Conservation (phyloP, 2,113 vertebrate genomes). For the Scophthalmus maximus region DNA sequence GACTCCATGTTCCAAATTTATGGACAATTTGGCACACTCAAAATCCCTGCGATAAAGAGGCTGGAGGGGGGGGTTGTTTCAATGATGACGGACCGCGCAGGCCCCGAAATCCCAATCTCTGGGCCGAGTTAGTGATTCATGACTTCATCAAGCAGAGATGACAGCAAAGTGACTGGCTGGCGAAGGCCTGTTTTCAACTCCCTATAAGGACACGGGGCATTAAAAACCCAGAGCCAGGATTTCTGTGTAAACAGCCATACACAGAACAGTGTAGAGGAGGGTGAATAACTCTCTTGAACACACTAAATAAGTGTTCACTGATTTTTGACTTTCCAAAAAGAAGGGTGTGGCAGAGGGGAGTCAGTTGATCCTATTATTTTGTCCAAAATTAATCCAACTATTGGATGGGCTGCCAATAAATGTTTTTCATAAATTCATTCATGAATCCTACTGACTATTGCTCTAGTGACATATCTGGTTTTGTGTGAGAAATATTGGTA, state of each 20-base stretch:
- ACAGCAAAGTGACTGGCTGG: conserved; percentile 62
- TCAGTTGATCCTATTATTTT: too few species aligned
- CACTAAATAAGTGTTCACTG: conserved; percentile 6
- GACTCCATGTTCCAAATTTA: conserved; percentile 77
- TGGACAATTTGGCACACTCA: conserved; percentile 78
- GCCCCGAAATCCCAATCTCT: conserved; percentile 60
- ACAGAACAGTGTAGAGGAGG: neutral
- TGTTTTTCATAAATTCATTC: neutral
- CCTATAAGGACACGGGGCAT: conserved; percentile 29
- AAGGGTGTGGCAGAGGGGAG: neutral
- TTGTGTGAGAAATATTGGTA: neutral
- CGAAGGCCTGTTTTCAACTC: conserved; percentile 61
- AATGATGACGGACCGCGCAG: conserved; percentile 58
- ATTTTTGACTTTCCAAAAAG: neutral
- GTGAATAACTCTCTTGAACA: too few species aligned
- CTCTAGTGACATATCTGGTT: neutral
- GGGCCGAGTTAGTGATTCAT: conserved; percentile 68
- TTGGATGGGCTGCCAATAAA: neutral
- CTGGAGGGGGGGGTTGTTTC: conserved; percentile 64
- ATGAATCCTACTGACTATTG: neutral
- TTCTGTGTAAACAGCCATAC: conserved; percentile 1
- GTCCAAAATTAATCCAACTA: neutral
- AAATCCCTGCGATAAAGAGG: conserved; percentile 75
- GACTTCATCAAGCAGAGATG: conserved; percentile 60
- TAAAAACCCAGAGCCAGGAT: conserved; percentile 34